Percentiles rank a stretch among this genome's conserved stretches.
These are phyloP conservation scores for rabbit (Oryctolagus cuniculus) DNA, from an alignment of 2,113 vertebrate genomes.

Conservation along the genomic window mOryCun1.1 NC_091438.1:85611001-85611500, in stretches of 20 bases:
- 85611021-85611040: background rate
- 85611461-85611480: too few species aligned
- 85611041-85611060: background rate
- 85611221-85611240: background rate
- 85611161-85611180: conserved; percentile 11
- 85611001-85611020: background rate
- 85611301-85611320: too few species aligned
- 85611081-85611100: background rate
- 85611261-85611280: conserved; percentile 1
- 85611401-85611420: too few species aligned
- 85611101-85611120: background rate
- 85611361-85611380: too few species aligned
- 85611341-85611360: too few species aligned
- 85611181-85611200: background rate
- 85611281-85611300: too few species aligned
- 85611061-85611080: conserved; percentile 35
- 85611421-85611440: too few species aligned
- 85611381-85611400: too few species aligned
- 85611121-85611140: background rate
- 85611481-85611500: too few species aligned
- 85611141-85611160: conserved; percentile 41
- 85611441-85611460: too few species aligned
- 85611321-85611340: too few species aligned
- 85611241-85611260: background rate
- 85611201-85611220: conserved; percentile 35